Evolutionary conservation across 1,140 invertebrate genomes (phyloP).

Genomic region (Drosophila setifemur): DNA sequence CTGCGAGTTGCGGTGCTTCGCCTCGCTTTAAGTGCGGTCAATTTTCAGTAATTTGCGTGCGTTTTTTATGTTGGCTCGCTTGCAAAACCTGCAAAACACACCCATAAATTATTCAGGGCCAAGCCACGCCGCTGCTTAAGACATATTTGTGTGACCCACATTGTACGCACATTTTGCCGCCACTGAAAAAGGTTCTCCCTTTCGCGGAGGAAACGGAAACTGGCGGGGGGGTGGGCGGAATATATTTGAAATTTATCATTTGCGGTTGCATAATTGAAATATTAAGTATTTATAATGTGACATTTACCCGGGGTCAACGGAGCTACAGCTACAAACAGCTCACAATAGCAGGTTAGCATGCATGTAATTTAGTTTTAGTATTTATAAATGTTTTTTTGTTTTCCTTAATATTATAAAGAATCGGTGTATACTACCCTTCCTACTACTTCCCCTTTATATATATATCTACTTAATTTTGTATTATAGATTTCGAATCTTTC

Average conservation of each 20-base stretch:
- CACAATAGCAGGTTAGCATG: too few relatives aligned
- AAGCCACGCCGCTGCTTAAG: slow-evolving; percentile 45
- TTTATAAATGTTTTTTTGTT: too few relatives aligned
- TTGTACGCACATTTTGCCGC: slow-evolving; percentile 41
- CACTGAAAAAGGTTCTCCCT: slow-evolving; percentile 1
- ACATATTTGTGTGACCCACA: slow-evolving; percentile 55
- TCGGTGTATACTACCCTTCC: too few relatives aligned
- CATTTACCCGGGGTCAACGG: too few relatives aligned
- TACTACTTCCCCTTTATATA: too few relatives aligned
- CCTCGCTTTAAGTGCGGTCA: slow-evolving; percentile 65
- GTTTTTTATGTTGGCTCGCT: slow-evolving; percentile 62
- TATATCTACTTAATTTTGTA: too few relatives aligned
- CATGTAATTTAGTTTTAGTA: too few relatives aligned
- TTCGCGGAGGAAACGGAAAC: slow-evolving; percentile 7
- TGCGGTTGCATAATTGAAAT: slow-evolving; percentile 71
- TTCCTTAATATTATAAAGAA: too few relatives aligned
- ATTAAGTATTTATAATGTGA: slow-evolving; percentile 65
- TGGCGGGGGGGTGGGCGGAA: neutral
- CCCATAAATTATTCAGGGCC: slow-evolving; percentile 64
- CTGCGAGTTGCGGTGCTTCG: slow-evolving; percentile 21
- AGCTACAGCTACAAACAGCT: too few relatives aligned
- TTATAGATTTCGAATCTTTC: too few relatives aligned
- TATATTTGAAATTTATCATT: slow-evolving; percentile 57
- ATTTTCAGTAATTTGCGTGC: slow-evolving; percentile 70
- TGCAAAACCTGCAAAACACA: slow-evolving; percentile 25